Conservation (phyloP, 2,113 vertebrate genomes). For the Carassius carassius region DNA sequence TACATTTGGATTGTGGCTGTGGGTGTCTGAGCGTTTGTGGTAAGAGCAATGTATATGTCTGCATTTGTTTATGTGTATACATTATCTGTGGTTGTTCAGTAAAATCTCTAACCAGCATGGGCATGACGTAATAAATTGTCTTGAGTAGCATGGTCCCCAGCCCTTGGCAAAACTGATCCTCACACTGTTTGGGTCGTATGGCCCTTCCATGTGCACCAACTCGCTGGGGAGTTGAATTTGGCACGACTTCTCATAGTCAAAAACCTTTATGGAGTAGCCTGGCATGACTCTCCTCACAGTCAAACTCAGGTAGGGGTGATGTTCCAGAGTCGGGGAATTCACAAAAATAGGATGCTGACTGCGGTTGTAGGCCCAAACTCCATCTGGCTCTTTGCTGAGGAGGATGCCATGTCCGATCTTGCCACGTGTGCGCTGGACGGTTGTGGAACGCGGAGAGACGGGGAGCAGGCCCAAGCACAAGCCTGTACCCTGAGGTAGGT, state of each 20-base stretch:
- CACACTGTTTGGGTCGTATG: slow-evolving; percentile 93
- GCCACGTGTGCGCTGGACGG: slow-evolving; percentile 88
- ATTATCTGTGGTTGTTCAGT: slow-evolving; percentile 88
- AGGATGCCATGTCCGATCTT: slow-evolving; percentile 96
- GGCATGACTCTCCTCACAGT: slow-evolving; percentile 92
- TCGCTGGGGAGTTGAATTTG: slow-evolving; percentile 81
- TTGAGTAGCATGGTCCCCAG: slow-evolving; percentile 94
- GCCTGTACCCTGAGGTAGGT: slow-evolving; percentile 99
- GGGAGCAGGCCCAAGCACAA: slow-evolving; percentile 93
- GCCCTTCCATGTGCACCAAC: slow-evolving; percentile 83
- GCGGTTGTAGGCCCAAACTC: slow-evolving; percentile 97
- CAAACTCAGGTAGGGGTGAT: slow-evolving; percentile 81
- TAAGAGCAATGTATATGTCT: slow-evolving; percentile 28
- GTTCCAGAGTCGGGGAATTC: slow-evolving; percentile 95
- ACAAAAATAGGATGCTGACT: slow-evolving; percentile 95
- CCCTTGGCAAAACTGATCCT: slow-evolving; percentile 97
- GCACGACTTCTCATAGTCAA: slow-evolving; percentile 90
- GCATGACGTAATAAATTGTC: slow-evolving; percentile 98
- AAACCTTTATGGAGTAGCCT: slow-evolving; percentile 94
- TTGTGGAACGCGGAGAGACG: slow-evolving; percentile 74
- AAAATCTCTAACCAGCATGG: slow-evolving; percentile 97
- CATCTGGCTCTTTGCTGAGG: slow-evolving; percentile 91
- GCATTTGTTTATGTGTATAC: slow-evolving; percentile 43
- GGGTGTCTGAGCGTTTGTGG: slow-evolving; percentile 55
- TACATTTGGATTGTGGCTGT: slow-evolving; percentile 81